phyloP scores from a whole-genome alignment of 1,140 invertebrate species.

The Caenorhabditis remanei region DNA sequence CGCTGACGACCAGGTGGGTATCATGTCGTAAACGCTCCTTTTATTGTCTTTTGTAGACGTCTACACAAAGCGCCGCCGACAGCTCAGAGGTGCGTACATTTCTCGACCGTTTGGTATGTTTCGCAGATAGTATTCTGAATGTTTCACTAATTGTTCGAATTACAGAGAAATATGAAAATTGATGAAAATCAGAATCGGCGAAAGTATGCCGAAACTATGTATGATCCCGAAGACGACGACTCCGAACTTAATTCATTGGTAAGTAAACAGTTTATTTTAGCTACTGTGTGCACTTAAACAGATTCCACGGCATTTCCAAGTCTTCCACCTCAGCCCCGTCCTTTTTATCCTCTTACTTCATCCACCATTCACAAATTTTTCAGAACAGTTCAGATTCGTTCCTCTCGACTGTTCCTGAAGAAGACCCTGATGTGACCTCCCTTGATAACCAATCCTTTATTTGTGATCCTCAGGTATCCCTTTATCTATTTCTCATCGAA shows the following conservation, averaged over 20 bases:
- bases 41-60: conserved; percentile 42
- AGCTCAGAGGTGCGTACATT: neutral
- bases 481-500: neutral
- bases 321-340: neutral
- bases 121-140: neutral
- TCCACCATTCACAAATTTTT: neutral
- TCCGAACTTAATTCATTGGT: conserved; percentile 34
- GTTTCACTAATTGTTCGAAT: neutral
- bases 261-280: neutral
- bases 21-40: neutral
- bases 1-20: conserved; percentile 10
- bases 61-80: conserved; percentile 30
- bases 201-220: conserved; percentile 11
- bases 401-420: conserved; percentile 30
- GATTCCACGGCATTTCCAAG: neutral
- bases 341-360: too few relatives aligned
- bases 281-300: neutral
- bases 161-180: conserved; percentile 17
- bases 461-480: neutral
- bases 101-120: conserved; percentile 3
- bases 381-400: neutral
- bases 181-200: neutral
- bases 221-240: conserved; percentile 33
- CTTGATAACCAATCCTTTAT: neutral
- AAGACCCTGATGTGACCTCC: conserved; percentile 1